Conservation (phyloP, 2,113 vertebrate species). For the Alligator sinensis region DNA sequence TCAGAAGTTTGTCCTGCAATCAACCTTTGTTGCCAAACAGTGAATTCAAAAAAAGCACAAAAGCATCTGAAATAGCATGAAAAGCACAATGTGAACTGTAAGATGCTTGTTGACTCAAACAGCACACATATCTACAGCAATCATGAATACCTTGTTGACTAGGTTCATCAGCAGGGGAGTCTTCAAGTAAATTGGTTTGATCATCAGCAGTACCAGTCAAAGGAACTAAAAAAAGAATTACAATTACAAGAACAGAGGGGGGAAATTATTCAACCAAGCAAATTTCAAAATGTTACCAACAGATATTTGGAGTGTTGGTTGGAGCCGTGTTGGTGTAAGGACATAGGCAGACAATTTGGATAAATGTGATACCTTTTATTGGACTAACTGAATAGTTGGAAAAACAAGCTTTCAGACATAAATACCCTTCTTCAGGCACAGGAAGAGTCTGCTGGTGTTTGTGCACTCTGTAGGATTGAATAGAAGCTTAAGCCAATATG, state of each 20-base stretch:
- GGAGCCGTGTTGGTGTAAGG: no score
- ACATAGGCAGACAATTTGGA: no score
- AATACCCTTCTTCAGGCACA: no score
- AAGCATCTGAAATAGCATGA: not conserved
- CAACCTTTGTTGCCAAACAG: not conserved
- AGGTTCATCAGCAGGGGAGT: not conserved
- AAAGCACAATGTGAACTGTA: not conserved
- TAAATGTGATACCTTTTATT: no score
- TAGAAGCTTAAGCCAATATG: no score
- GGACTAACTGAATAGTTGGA: no score
- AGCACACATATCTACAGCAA: not conserved
- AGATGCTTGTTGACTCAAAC: not conserved
- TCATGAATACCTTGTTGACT: not conserved
- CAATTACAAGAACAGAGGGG: not conserved
- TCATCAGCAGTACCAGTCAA: not conserved
- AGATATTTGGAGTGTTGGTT: not conserved
- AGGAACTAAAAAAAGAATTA: not conserved
- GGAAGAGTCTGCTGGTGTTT: no score
- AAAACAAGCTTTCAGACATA: no score
- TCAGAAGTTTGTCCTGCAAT: not conserved
- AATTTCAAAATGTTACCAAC: not conserved
- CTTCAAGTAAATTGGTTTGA: not conserved
- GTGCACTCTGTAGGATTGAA: no score
- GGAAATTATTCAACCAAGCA: not conserved
- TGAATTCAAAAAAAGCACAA: not conserved